These are phyloP conservation scores for Xenus cinereus DNA, from an alignment of 2,113 vertebrate genomes.

Conservation along the genomic window DNA sequence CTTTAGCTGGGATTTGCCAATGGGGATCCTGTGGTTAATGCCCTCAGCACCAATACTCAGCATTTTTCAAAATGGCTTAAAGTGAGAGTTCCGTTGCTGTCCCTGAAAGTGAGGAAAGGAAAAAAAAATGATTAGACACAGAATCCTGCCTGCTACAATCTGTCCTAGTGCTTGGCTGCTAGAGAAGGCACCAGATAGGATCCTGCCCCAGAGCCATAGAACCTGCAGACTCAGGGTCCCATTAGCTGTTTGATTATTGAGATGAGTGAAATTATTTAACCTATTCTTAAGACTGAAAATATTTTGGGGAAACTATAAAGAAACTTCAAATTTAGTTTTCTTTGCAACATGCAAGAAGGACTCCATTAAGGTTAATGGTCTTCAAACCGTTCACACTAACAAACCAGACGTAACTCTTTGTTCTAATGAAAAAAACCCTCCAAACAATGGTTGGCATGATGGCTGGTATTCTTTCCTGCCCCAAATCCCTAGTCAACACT, in stretches of 20 bases:
- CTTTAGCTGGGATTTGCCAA: slow-evolving; percentile 19
- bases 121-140: not conserved
- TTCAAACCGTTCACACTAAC: not conserved
- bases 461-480: not conserved
- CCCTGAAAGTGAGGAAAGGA: not conserved
- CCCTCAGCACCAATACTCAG: slow-evolving; percentile 17
- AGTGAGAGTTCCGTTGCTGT: slow-evolving; percentile 54
- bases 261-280: not conserved
- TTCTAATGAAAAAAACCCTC: not conserved
- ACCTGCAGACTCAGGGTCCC: not conserved
- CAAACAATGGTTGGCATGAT: not conserved
- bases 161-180: not conserved
- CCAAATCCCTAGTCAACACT: not conserved
- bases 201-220: not conserved
- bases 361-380: not conserved
- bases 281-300: not conserved
- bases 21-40: slow-evolving; percentile 10
- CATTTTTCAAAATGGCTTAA: slow-evolving; percentile 52
- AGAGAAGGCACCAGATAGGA: not conserved
- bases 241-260: not conserved
- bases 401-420: not conserved
- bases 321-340: not conserved
- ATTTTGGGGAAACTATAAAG: not conserved
- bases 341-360: not conserved
- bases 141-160: not conserved